Conservation (phyloP, 2,797 vertebrate species). For the Mormyrops attenuatus region DNA sequence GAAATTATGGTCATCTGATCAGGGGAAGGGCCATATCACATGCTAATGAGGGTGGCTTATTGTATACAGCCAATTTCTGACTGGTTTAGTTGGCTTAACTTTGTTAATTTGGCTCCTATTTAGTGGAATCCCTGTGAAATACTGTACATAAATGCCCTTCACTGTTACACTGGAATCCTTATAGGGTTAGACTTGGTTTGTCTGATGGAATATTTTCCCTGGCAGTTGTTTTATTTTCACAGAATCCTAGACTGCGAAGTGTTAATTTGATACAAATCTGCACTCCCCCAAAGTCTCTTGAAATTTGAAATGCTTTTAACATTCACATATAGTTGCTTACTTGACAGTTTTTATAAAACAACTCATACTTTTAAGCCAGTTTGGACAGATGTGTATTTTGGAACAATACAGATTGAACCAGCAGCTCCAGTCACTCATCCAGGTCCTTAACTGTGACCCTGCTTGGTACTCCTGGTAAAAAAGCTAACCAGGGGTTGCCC, state of each 20-base stretch:
- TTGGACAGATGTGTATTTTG: neutral
- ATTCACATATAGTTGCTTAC: neutral
- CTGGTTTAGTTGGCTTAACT: neutral
- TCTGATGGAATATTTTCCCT: conserved; percentile 36
- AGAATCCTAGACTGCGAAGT: conserved; percentile 20
- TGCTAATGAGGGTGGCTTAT: neutral
- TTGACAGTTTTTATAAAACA: neutral
- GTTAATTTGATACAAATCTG: neutral
- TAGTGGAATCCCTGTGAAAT: neutral
- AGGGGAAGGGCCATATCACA: neutral
- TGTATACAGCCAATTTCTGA: neutral
- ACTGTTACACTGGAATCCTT: neutral
- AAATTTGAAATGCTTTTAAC: neutral
- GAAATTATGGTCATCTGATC: neutral
- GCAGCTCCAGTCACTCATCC: neutral
- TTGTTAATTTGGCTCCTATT: neutral
- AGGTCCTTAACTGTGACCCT: neutral
- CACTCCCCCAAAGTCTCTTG: neutral
- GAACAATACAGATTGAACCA: neutral
- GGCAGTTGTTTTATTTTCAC: conserved; percentile 36
- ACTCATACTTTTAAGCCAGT: neutral
- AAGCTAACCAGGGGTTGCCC: neutral
- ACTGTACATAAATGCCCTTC: neutral
- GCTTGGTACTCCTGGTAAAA: neutral
- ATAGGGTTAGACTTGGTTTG: conserved; percentile 18